Conservation (phyloP, 1,140 invertebrate species). For the Ditylenchus dipsaci region DNA sequence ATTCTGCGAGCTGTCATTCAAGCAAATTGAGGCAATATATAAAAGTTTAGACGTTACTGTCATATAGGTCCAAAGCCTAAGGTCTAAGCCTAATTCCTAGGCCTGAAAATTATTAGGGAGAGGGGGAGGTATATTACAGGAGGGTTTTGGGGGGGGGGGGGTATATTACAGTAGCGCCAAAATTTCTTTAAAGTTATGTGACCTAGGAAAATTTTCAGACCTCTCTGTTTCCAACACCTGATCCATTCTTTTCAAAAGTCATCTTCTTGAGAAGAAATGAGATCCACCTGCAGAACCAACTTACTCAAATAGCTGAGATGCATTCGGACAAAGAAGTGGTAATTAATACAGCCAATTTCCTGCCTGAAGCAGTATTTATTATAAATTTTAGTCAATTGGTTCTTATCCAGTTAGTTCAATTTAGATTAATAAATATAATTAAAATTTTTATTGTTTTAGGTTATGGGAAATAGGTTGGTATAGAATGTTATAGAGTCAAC, state of each 20-base stretch:
- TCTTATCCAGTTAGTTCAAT: conserved; percentile 68
- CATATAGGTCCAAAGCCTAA: not conserved
- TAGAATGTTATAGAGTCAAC: too few species aligned
- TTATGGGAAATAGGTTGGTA: not conserved
- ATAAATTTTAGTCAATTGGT: conserved; percentile 61
- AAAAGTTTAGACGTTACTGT: not conserved
- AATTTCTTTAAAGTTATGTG: not conserved
- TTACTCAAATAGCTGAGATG: conserved; percentile 62
- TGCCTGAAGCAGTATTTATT: too few species aligned
- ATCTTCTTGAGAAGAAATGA: conserved; percentile 66
- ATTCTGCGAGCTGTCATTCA: conserved; percentile 67
- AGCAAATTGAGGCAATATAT: conserved; percentile 59
- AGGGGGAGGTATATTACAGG: too few species aligned
- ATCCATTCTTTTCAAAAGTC: conserved; percentile 58
- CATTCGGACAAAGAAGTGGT: conserved; percentile 62
- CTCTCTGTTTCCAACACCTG: conserved; percentile 48
- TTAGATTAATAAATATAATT: too few species aligned
- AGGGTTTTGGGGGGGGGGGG: too few species aligned
- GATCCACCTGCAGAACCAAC: conserved; percentile 62
- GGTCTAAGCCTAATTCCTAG: too few species aligned
- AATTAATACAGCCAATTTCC: too few species aligned
- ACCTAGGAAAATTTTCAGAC: conserved; percentile 19
- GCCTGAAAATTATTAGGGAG: too few species aligned
- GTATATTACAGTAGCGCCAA: too few species aligned
- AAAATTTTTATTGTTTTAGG: too few species aligned